Evolutionary conservation across 2,888 invertebrate genomes (phyloP).

Genomic region (Eilema griseolum): DNA sequence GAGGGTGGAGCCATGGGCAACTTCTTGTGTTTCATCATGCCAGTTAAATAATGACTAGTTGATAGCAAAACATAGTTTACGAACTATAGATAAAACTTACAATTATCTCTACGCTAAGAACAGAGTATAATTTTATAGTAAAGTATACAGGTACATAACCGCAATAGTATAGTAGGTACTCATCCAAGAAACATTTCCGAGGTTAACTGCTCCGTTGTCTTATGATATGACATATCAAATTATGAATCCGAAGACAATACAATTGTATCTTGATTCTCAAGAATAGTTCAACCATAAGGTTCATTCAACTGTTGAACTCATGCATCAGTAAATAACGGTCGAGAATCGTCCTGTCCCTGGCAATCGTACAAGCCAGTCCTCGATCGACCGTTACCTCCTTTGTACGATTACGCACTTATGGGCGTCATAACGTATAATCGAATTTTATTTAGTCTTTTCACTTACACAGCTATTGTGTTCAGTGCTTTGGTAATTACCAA

Average conservation of each 20-base stretch:
- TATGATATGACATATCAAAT: not conserved
- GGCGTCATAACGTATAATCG: conserved; percentile 26
- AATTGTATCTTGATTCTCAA: not conserved
- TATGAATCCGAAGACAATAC: conserved; percentile 4
- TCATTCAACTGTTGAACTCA: conserved; percentile 64
- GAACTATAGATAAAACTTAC: no score
- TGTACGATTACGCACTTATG: not conserved
- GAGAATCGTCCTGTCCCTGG: conserved; percentile 57
- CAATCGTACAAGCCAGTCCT: conserved; percentile 44
- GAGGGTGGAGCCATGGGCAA: no score
- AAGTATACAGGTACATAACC: not conserved
- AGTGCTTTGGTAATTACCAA: conserved; percentile 54
- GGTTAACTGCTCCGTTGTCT: not conserved
- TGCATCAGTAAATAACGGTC: conserved; percentile 55
- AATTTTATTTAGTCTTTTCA: conserved; percentile 48
- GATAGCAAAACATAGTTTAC: not conserved
- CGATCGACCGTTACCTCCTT: conserved; percentile 52
- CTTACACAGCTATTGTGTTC: conserved; percentile 31
- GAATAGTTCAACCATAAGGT: conserved; percentile 37
- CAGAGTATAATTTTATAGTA: no score
- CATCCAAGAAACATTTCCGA: not conserved
- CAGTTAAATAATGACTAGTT: not conserved
- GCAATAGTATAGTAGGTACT: not conserved
- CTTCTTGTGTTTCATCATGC: no score
- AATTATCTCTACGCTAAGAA: no score